A percentile compares a stretch with the other conserved stretches of the same genome.
These are phyloP conservation scores for Megaustenia siamemsis DNA, from an alignment of 2,888 invertebrate species.

Conservation along the genomic window DNA sequence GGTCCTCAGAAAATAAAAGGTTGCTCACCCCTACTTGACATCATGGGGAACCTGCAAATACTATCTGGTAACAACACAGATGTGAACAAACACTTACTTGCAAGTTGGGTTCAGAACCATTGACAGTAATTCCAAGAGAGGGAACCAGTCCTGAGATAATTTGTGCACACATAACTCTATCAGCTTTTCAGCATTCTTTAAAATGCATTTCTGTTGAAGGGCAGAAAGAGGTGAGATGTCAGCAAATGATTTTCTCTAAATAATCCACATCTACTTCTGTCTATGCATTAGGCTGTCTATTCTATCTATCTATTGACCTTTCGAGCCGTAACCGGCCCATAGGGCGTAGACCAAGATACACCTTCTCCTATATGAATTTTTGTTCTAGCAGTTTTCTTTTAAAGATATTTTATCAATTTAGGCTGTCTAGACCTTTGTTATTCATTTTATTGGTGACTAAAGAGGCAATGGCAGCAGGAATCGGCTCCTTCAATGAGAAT, in stretches of 20 bases:
- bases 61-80: too few species aligned
- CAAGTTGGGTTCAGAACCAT: slow-evolving; percentile 97
- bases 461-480: background rate
- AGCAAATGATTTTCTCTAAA: background rate
- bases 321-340: too few species aligned
- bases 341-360: too few species aligned
- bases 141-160: slow-evolving; percentile 92
- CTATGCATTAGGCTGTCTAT: background rate
- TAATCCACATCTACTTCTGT: background rate
- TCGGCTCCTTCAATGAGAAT: too few species aligned
- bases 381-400: too few species aligned
- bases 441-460: background rate
- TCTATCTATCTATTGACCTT: too few species aligned
- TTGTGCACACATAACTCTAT: slow-evolving; percentile 95
- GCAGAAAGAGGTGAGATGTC: background rate
- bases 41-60: too few species aligned
- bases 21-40: too few species aligned
- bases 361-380: too few species aligned
- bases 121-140: slow-evolving; percentile 92
- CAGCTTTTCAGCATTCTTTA: slow-evolving; percentile 94
- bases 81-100: too few species aligned
- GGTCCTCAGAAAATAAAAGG: too few species aligned
- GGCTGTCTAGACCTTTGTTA: background rate
- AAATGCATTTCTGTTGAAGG: slow-evolving; percentile 86
- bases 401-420: too few species aligned